These are phyloP conservation scores for Hormaphis cornu DNA, from an alignment of 1,140 invertebrate species.

Conservation along the genomic window DNA sequence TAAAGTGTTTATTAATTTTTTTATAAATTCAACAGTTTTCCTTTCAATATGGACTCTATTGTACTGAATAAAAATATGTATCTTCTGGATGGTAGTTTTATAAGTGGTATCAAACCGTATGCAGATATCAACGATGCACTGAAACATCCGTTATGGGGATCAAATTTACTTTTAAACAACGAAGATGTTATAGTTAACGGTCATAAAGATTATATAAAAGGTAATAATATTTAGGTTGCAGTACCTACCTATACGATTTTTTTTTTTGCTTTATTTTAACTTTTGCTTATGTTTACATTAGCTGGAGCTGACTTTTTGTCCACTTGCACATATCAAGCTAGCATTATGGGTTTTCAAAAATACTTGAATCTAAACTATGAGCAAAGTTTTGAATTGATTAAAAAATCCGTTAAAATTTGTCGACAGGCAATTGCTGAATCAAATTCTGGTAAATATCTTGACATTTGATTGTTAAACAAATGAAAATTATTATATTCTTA, in stretches of 20 bases:
- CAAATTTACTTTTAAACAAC: slow-evolving; percentile 60
- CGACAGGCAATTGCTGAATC: slow-evolving; percentile 48
- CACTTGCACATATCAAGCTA: slow-evolving; percentile 83
- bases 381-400: slow-evolving; percentile 58
- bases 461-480: background rate
- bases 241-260: too few species aligned
- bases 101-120: slow-evolving; percentile 61
- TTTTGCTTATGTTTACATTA: slow-evolving; percentile 35
- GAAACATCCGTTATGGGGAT: slow-evolving; percentile 64
- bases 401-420: slow-evolving; percentile 58
- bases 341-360: slow-evolving; percentile 62
- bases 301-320: slow-evolving; percentile 75
- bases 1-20: too few species aligned
- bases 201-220: slow-evolving; percentile 65
- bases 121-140: slow-evolving; percentile 55
- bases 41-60: background rate
- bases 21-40: too few species aligned
- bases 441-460: slow-evolving; percentile 11
- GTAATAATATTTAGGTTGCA: slow-evolving; percentile 37
- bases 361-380: slow-evolving; percentile 54
- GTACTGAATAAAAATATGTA: background rate
- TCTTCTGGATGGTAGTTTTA: slow-evolving; percentile 64
- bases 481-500: background rate
- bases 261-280: too few species aligned
- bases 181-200: slow-evolving; percentile 61